These are phyloP conservation scores for Vidua chalybeata DNA, from an alignment of 2,113 vertebrate species.

Conservation along the genomic window DNA sequence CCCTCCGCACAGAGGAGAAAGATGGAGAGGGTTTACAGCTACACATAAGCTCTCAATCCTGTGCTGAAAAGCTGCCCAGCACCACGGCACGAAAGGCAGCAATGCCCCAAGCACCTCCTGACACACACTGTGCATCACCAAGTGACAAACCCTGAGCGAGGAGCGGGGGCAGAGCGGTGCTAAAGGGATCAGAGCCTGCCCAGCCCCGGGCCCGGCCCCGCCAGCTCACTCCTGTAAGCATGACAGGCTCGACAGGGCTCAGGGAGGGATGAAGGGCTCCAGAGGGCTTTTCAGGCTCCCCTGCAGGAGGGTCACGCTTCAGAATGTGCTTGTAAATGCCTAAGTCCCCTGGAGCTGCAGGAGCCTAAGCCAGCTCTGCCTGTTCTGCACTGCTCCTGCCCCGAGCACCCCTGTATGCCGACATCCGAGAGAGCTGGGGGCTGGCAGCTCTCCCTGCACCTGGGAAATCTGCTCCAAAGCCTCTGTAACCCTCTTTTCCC, in stretches of 20 bases:
- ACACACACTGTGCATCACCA: not conserved
- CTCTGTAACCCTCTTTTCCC: not conserved
- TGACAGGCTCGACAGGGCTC: not conserved
- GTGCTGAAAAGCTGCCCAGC: not conserved
- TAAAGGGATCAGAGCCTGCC: not conserved
- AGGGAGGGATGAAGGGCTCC: not conserved
- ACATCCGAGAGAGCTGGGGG: not conserved
- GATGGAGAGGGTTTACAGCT: not conserved
- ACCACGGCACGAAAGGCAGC: fast-evolving
- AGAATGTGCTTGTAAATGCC: not conserved
- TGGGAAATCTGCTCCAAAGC: not conserved
- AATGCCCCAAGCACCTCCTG: fast-evolving
- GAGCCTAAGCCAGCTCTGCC: not conserved
- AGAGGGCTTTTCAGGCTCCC: not conserved
- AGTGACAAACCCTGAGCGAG: fast-evolving
- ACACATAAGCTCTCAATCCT: fast-evolving
- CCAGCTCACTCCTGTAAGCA: fast-evolving
- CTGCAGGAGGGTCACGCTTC: not conserved
- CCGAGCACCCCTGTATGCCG: fast-evolving
- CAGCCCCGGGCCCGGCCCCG: not conserved
- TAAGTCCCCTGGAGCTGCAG: not conserved
- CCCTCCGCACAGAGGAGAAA: fast-evolving
- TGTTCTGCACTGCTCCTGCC: not conserved
- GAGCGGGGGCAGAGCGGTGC: fast-evolving
- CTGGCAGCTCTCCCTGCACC: not conserved